Evolutionary conservation across 2,797 vertebrate species (phyloP), one percentile per base, ranked within the genome.

Genomic region (Microctenopoma stevenorrisi): DNA sequence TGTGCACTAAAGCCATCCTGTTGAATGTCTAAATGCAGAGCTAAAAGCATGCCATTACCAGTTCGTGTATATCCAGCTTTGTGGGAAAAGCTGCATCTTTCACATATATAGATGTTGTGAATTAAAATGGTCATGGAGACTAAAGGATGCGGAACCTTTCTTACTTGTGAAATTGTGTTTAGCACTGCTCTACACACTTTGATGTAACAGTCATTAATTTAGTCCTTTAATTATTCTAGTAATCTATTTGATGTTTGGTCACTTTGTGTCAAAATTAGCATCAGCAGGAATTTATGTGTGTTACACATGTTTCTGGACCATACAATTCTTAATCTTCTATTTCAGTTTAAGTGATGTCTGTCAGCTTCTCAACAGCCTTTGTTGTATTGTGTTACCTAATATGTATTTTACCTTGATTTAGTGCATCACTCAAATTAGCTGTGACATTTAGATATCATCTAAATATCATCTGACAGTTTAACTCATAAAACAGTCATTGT

Each of bases 1-100:
- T 68, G 74, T 73, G 82, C 77, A 65, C 79, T 73, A 48, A 68
- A 84, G 72, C 74, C 82, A 64, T 22, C 59, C 66, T 75, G 70
- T 51, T 65, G 56, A 78, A 61, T 53, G 44, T 43, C 10, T 76
- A 43, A 16, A 71, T 51, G 68, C 78, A 81, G 73, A 72, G 37
- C 60, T 64, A 62, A 44, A 72, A 56, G 64, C 71, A 30, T 15
- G 7, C 30, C 43, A 28, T 26, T n/a, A 7, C 30, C 51, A 33
- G 59, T 38, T 51, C 1, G 2, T 15, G 2, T 15, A 35, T 26
- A 62, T 56, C 51, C 16, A 13, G 66, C 49, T 78, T 68, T 74
- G 54, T 46, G 14, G 42, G 62, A 52, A 47, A 47, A 47, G 46
- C 43, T 18, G 46, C 9, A 68, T 63, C 68, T 55, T 40, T 42